Conservation (phyloP, 2,888 invertebrate genomes). For the Hartigia nigra region DNA sequence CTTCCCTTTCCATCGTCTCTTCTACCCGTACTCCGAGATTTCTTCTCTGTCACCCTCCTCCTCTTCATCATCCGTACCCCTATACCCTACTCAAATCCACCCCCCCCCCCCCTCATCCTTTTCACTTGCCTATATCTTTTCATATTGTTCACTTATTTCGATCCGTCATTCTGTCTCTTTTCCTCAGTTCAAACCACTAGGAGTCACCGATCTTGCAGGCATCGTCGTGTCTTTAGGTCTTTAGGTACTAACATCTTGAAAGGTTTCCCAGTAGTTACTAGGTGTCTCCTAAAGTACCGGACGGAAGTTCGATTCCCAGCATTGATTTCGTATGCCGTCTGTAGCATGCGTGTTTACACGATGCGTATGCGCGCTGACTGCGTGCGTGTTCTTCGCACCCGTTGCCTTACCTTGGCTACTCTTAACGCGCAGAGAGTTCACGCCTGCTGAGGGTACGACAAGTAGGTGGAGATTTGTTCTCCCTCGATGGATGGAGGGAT, state of each 20-base stretch:
- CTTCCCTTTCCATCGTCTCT: neutral
- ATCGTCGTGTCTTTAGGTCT: neutral
- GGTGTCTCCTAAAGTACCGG: conserved; percentile 45
- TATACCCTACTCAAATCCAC: conserved; percentile 1
- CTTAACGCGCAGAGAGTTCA: neutral
- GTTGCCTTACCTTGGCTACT: neutral
- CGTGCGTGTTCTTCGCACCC: neutral
- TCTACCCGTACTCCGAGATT: neutral
- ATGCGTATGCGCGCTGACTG: neutral
- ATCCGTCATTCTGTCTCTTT: neutral
- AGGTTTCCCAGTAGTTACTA: neutral
- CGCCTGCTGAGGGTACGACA: neutral
- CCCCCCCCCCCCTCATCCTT: conserved; percentile 30
- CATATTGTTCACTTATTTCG: neutral
- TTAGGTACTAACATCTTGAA: neutral
- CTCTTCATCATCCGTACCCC: conserved; percentile 38
- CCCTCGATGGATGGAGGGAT: neutral
- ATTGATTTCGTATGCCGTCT: conserved; percentile 58
- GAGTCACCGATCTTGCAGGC: neutral
- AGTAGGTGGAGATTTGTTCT: neutral
- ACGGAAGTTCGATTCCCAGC: conserved; percentile 59
- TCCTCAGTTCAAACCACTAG: neutral
- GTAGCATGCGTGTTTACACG: conserved; percentile 7
- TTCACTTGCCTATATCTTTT: conserved; percentile 15
- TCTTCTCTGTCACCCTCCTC: conserved; percentile 6